A percentile compares a stretch with the other conserved stretches of the same genome.
phyloP scores from a whole-genome alignment of 2,113 vertebrate genomes.

The Rhineura floridana region DNA sequence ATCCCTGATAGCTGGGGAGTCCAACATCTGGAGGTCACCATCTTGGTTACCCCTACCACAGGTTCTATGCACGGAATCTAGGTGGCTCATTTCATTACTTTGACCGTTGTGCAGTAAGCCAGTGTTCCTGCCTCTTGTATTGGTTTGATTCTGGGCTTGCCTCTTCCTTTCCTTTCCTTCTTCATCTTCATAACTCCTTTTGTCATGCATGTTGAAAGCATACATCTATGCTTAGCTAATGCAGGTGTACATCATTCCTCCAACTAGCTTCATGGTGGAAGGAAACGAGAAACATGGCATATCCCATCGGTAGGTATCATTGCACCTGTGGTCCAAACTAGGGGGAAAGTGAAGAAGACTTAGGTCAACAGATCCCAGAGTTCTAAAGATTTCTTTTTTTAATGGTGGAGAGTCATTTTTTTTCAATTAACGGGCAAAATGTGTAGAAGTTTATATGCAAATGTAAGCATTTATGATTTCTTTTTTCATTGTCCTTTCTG shows the following conservation, averaged over 20 bases:
- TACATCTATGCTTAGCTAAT: slow-evolving; percentile 70
- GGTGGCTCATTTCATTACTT: background rate
- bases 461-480: too few relatives aligned
- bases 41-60: background rate
- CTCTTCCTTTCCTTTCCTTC: slow-evolving; percentile 48
- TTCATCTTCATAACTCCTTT: slow-evolving; percentile 52
- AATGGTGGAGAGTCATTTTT: too few relatives aligned
- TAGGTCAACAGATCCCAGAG: slow-evolving; percentile 46
- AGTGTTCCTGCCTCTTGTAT: background rate
- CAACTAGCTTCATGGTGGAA: slow-evolving; percentile 76
- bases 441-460: too few relatives aligned
- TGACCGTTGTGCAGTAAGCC: background rate
- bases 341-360: slow-evolving; percentile 16
- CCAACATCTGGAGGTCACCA: too few relatives aligned
- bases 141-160: background rate
- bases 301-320: slow-evolving; percentile 74
- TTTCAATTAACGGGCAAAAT: too few relatives aligned
- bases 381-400: slow-evolving; percentile 51
- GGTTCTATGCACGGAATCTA: background rate
- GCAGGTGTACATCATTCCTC: slow-evolving; percentile 73
- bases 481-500: too few relatives aligned
- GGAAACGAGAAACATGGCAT: slow-evolving; percentile 76
- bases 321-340: slow-evolving; percentile 60
- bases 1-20: too few relatives aligned
- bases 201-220: slow-evolving; percentile 61